phyloP scores from a whole-genome alignment of 2,113 vertebrate species.

The Quiscalus mexicanus region DNA sequence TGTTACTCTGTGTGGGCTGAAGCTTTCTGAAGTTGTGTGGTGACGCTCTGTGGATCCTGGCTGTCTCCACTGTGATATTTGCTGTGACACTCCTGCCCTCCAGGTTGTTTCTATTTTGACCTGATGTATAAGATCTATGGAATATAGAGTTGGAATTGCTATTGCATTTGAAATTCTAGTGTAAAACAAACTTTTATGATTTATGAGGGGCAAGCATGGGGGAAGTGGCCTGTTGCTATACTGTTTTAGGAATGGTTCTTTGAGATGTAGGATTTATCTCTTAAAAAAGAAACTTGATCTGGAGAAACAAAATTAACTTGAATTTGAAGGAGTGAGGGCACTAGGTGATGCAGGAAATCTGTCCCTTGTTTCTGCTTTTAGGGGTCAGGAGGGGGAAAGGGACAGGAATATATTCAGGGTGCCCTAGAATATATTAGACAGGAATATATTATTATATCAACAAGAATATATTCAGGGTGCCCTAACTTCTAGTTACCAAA shows the following conservation, averaged over 20 bases:
- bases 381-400: neutral
- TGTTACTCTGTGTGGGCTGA: neutral
- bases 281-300: neutral
- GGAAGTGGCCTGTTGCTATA: neutral
- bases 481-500: neutral
- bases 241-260: neutral
- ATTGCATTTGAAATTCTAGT: neutral
- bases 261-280: neutral
- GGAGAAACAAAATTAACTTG: neutral
- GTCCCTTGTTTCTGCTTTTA: neutral
- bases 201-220: neutral
- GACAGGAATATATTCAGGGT: neutral
- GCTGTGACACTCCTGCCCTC: neutral
- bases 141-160: neutral
- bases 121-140: neutral
- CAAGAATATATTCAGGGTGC: neutral
- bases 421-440: too few species aligned
- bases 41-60: neutral
- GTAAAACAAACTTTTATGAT: neutral
- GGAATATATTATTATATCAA: neutral
- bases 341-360: neutral
- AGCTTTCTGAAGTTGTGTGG: neutral
- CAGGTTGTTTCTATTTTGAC: neutral
- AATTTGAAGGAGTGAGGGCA: neutral
- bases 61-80: neutral